These are phyloP conservation scores for Ancistrus triradiatus DNA, from an alignment of 2,113 vertebrate species.

Conservation along the genomic window DNA sequence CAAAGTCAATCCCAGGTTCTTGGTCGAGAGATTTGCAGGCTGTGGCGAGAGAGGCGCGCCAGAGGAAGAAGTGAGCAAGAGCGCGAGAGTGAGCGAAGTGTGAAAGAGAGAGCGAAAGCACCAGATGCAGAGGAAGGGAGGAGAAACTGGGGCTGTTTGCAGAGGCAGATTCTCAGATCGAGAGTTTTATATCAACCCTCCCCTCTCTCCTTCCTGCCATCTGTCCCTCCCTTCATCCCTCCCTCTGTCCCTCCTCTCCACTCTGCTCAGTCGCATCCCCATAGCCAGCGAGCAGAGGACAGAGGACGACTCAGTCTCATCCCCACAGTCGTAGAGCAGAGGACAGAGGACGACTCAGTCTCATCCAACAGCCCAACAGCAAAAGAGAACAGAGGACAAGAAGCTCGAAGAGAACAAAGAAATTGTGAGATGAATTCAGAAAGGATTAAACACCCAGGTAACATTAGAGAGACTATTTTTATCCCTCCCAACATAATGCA, in stretches of 20 bases:
- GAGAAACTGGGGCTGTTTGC: conserved; percentile 64
- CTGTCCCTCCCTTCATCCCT: conserved; percentile 3
- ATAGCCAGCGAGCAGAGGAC: conserved; percentile 25
- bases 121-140: conserved; percentile 56
- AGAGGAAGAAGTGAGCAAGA: conserved; percentile 23
- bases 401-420: no score
- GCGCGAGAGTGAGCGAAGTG: conserved; percentile 28
- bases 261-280: conserved; percentile 45
- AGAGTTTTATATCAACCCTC: conserved; percentile 70
- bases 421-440: no score
- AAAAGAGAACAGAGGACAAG: no score
- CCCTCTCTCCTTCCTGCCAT: conserved; percentile 22
- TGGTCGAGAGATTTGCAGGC: conserved; percentile 33
- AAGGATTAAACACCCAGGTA: no score
- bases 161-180: conserved; percentile 67
- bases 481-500: no score
- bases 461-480: no score
- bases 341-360: no score
- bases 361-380: no score
- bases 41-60: conserved; percentile 24
- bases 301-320: no score
- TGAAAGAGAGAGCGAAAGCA: conserved; percentile 50
- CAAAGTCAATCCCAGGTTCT: conserved; percentile 39
- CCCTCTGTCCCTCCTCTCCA: conserved; percentile 16
- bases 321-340: no score